Evolutionary conservation across 2,113 vertebrate species (phyloP).

Genomic region (Cygnus atratus): DNA sequence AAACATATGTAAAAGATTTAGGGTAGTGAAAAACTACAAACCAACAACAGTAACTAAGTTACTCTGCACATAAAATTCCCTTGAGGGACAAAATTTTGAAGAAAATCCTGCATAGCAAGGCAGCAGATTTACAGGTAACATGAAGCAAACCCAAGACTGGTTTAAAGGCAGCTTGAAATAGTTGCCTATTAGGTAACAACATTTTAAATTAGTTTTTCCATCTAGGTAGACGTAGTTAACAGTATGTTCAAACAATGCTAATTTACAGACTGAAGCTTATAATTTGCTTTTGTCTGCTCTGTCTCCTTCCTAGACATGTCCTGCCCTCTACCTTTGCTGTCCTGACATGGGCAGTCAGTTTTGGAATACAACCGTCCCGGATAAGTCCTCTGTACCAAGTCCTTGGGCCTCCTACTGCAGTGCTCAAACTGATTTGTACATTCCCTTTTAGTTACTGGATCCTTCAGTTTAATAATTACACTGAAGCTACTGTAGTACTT

Average conservation of each 20-base stretch:
- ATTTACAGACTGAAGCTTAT: background rate
- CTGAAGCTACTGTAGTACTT: background rate
- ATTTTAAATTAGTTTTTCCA: background rate
- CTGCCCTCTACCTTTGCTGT: rapidly evolving
- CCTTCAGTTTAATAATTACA: background rate
- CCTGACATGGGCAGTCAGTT: rapidly evolving
- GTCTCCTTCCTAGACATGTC: background rate
- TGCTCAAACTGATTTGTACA: background rate
- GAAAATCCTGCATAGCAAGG: background rate
- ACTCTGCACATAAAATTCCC: background rate
- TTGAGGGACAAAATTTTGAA: background rate
- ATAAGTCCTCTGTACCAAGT: no score
- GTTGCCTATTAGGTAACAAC: background rate
- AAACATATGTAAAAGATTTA: background rate
- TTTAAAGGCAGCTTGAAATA: background rate
- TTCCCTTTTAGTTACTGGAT: background rate
- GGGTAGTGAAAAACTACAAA: background rate
- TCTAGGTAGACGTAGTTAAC: background rate
- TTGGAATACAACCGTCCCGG: rapidly evolving
- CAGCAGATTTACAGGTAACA: background rate
- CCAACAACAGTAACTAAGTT: background rate
- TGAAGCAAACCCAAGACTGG: background rate
- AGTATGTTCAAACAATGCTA: background rate
- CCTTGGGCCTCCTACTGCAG: background rate
- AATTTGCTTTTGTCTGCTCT: background rate